Conservation (phyloP, 2,888 invertebrate species). For the Gerosis bhagava region DNA sequence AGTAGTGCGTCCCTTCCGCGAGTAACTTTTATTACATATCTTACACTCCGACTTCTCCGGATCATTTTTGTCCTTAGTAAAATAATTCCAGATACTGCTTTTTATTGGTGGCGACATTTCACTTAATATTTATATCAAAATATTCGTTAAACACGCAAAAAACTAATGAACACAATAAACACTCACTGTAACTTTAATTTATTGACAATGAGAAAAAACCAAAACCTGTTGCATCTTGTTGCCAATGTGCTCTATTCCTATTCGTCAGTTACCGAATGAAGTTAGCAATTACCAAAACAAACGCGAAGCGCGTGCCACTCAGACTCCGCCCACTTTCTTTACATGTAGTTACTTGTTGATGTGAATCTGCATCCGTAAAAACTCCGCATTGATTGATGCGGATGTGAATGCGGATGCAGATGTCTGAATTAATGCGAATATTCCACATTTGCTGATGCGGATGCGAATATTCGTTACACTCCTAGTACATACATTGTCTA, state of each 20-base stretch:
- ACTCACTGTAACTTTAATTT: background rate
- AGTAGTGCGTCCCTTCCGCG: slow-evolving; percentile 34
- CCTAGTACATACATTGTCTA: too few species aligned
- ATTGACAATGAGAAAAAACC: background rate
- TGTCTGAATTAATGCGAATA: too few species aligned
- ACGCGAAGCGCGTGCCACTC: too few species aligned
- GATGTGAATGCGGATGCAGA: too few species aligned
- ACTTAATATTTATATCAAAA: background rate
- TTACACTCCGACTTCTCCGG: slow-evolving; percentile 34
- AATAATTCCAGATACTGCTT: slow-evolving; percentile 34
- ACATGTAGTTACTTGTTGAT: too few species aligned
- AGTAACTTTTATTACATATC: slow-evolving; percentile 35
- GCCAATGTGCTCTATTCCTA: background rate
- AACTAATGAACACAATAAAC: background rate
- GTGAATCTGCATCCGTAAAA: too few species aligned
- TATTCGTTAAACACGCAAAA: background rate
- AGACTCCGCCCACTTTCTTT: too few species aligned
- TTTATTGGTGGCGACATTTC: slow-evolving; percentile 28
- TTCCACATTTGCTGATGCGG: too few species aligned
- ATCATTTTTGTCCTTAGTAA: slow-evolving; percentile 24
- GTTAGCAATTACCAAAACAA: too few species aligned
- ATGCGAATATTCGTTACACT: too few species aligned
- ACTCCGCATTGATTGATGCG: too few species aligned
- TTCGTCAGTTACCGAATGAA: too few species aligned
- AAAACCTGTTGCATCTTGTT: background rate